Conservation (phyloP, 2,888 invertebrate species). For the Capitulum mitella region DNA sequence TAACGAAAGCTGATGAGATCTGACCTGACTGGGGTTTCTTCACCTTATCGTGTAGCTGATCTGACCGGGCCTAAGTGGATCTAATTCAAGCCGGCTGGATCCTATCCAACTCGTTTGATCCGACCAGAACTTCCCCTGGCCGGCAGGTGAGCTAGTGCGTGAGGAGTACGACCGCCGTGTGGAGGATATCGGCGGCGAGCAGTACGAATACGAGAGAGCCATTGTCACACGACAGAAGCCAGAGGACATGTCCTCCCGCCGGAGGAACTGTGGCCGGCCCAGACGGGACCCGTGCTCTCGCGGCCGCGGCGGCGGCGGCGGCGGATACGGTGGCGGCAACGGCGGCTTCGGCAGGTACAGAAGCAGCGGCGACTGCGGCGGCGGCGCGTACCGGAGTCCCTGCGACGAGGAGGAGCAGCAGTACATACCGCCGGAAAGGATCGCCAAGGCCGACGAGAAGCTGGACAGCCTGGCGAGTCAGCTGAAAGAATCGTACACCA, state of each 20-base stretch:
- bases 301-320: not conserved
- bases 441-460: not conserved
- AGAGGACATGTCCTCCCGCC: not conserved
- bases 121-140: not conserved
- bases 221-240: not conserved
- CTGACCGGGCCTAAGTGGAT: too few species aligned
- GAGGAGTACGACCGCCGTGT: constrained; percentile 6
- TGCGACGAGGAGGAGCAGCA: not conserved
- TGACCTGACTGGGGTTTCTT: too few species aligned
- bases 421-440: not conserved
- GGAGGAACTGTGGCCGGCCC: not conserved
- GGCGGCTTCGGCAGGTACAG: not conserved
- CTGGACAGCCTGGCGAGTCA: not conserved
- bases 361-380: not conserved
- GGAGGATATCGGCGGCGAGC: not conserved
- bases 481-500: not conserved
- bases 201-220: not conserved
- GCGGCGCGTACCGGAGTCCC: not conserved
- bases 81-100: not conserved
- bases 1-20: too few species aligned
- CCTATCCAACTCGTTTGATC: not conserved
- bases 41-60: too few species aligned
- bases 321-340: not conserved
- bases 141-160: not conserved
- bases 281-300: not conserved